These are phyloP conservation scores for Hyperopisus bebe DNA, from an alignment of 2,113 vertebrate species.

Conservation along the genomic window DNA sequence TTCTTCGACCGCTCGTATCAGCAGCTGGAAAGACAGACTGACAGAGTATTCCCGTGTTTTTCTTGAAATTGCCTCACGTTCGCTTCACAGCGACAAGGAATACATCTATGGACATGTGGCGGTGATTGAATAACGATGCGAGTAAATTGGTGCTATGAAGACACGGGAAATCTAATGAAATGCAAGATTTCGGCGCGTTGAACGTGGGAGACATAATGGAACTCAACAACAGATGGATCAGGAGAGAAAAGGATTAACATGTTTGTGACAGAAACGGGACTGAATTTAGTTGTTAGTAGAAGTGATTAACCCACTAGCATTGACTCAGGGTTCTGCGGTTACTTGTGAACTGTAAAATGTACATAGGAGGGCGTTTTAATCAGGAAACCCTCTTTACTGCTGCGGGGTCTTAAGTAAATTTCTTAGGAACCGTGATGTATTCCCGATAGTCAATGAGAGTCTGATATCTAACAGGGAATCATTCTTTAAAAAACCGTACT, in stretches of 20 bases:
- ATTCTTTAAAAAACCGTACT: slow-evolving; percentile 1
- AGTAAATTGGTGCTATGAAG: not conserved
- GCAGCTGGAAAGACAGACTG: not conserved
- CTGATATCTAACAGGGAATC: slow-evolving; percentile 8
- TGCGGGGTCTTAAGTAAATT: not conserved
- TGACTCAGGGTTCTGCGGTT: not conserved
- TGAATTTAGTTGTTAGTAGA: not conserved
- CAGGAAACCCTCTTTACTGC: not conserved
- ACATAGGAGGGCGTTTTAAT: not conserved
- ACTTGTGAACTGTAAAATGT: not conserved
- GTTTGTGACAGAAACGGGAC: not conserved
- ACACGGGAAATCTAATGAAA: not conserved
- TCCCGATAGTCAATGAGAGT: not conserved
- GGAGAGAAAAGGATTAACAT: not conserved
- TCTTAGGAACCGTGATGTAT: not conserved
- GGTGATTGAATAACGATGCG: not conserved
- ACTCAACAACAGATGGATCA: not conserved
- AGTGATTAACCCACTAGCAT: not conserved
- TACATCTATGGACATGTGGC: not conserved
- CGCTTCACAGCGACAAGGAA: not conserved
- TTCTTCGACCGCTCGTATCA: not conserved
- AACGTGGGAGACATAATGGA: not conserved
- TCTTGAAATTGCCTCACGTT: not conserved
- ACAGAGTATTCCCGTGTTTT: not conserved
- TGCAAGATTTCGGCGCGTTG: not conserved